phyloP scores from a whole-genome alignment of 2,888 invertebrate species.

The Lepidonotus clava region DNA sequence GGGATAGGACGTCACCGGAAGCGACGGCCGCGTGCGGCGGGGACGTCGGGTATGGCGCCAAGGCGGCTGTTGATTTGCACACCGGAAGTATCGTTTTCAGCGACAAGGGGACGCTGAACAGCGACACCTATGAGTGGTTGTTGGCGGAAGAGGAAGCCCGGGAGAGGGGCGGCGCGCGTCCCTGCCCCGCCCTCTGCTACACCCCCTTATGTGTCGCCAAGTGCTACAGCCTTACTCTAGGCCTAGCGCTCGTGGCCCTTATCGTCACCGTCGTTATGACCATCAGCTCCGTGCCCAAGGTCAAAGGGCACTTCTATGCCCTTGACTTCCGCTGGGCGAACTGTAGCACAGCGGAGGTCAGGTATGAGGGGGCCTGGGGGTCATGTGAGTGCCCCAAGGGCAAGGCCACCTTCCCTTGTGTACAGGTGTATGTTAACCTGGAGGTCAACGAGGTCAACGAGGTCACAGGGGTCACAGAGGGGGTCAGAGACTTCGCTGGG shows the following conservation, averaged over 20 bases:
- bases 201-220: constrained; percentile 10
- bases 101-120: constrained; percentile 29
- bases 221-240: constrained; percentile 44
- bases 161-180: background rate
- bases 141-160: constrained; percentile 8
- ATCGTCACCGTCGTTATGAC: constrained; percentile 41
- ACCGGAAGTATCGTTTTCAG: constrained; percentile 41
- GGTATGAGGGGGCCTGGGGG: constrained; percentile 4
- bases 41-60: background rate
- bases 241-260: constrained; percentile 5
- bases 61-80: constrained; percentile 26
- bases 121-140: constrained; percentile 48
- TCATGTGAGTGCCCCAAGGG: background rate
- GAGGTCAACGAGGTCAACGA: background rate
- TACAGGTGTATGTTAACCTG: background rate
- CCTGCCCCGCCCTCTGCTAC: constrained; percentile 36
- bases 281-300: constrained; percentile 17
- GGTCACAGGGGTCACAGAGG: background rate
- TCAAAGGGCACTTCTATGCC: background rate
- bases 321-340: background rate
- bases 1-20: no score
- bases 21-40: background rate
- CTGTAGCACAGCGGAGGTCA: background rate
- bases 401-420: constrained; percentile 37
- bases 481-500: background rate